These are phyloP conservation scores for Urechis unicinctus DNA, from an alignment of 2,888 invertebrate species.

Conservation along the genomic window DNA sequence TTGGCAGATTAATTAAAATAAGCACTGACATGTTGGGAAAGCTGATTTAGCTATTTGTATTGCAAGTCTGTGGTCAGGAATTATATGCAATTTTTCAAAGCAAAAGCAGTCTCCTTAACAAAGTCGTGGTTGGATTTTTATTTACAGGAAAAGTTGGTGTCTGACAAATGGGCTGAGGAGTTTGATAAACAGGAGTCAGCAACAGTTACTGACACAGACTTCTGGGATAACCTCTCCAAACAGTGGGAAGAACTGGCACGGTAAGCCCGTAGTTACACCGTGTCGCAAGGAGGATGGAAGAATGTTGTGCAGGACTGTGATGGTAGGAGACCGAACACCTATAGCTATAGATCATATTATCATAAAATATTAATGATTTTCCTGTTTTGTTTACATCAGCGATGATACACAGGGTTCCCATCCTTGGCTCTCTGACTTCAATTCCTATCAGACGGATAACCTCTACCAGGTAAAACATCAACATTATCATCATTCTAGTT, in stretches of 20 bases:
- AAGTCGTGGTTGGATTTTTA: neutral
- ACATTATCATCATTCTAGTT: too few relatives aligned
- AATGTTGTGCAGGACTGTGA: too few relatives aligned
- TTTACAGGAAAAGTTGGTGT: constrained; percentile 27
- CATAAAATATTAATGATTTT: too few relatives aligned
- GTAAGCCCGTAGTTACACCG: too few relatives aligned
- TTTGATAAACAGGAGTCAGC: constrained; percentile 24
- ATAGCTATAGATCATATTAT: neutral
- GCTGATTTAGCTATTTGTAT: too few relatives aligned
- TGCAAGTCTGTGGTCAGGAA: neutral
- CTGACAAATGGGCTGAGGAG: constrained; percentile 48
- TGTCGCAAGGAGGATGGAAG: too few relatives aligned
- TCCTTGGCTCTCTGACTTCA: constrained; percentile 46
- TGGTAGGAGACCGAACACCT: neutral
- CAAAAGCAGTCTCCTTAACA: neutral
- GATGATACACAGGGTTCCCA: constrained; percentile 27
- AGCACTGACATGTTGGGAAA: too few relatives aligned
- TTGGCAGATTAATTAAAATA: too few relatives aligned
- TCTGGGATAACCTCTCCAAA: constrained; percentile 51
- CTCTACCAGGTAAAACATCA: constrained; percentile 38
- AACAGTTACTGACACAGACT: constrained; percentile 34
- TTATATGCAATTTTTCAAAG: neutral
- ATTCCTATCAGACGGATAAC: constrained; percentile 25
- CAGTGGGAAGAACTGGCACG: constrained; percentile 58
- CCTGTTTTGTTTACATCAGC: constrained; percentile 23